Base-by-base conservation (phyloP, 2,888 invertebrate species). In the Lasioglossum morio region DNA sequence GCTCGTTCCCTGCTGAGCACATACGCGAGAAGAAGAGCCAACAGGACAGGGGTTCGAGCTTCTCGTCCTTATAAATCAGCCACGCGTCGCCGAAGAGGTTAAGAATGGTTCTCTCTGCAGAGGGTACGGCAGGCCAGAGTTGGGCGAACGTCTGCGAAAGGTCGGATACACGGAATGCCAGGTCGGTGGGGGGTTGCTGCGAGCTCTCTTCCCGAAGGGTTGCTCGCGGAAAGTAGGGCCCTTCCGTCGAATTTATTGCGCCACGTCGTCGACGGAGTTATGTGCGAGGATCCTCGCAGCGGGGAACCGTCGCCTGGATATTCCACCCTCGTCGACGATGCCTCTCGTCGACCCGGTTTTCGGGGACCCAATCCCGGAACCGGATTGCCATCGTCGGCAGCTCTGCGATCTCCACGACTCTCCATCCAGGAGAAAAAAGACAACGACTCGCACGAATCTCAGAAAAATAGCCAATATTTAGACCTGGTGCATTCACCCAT, bases 51-150 rank as follows among this genome's bases (percentile, higher is more conserved):
- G 77, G 82, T 72, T 63, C 70, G 73, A 72, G 23, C 69, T 72
- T 77, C 82, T 84, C 84, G 86, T 88, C 86, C 82, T 81, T 85
- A 90, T 93, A 93, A 93, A 93, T 93, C 93, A 93, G 92, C 90
- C 91, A 92, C 91, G 92, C 92, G 91, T 91, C 92, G 92, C 88
- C 92, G 90, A 91, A 89, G 91, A 93, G 89, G 91, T 92, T 90
- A 91, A 91, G 91, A 88, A 91, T 89, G 89, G 89, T 30, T 27
- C 60, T 85, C 90, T 88, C 81, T 77, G 63, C 78, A 72, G 79
- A 72, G 79, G 82, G 82, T 37, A 57, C 79, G 79, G 53, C 69
- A 60, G 43, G 76, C 73, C 63, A 7, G 63, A 63, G 63, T 16
- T 30, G 27, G 66, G 66, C 66, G 79, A 81, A 46, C 81, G 88